Conservation (phyloP, 2,797 vertebrate genomes). For the Tolypeutes matacus region DNA sequence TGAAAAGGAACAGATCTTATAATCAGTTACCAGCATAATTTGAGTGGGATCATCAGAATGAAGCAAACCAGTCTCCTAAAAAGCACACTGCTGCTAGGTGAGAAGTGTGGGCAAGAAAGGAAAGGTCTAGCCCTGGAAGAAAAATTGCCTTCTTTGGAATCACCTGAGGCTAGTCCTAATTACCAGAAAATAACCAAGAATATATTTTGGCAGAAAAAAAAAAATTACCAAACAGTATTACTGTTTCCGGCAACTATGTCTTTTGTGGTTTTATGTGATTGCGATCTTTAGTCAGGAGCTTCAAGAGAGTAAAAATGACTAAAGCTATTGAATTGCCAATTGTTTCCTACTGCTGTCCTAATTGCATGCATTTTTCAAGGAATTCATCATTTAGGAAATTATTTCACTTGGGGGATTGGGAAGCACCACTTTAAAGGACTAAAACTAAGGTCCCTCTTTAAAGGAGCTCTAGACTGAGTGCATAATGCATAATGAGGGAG, state of each 20-base stretch:
- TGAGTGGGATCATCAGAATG: background rate
- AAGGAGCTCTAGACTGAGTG: constrained; percentile 59
- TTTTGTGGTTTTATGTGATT: constrained; percentile 40
- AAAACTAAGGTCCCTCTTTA: constrained; percentile 19
- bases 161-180: constrained; percentile 33
- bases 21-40: background rate
- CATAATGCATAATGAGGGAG: background rate
- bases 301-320: constrained; percentile 45
- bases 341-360: constrained; percentile 57
- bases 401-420: constrained; percentile 50
- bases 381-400: constrained; percentile 67
- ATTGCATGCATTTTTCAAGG: constrained; percentile 65
- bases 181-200: constrained; percentile 65
- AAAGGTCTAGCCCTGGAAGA: background rate
- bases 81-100: background rate
- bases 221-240: background rate
- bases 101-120: background rate
- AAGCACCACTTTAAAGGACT: constrained; percentile 57
- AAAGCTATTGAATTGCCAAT: constrained; percentile 60
- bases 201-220: constrained; percentile 49
- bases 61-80: background rate
- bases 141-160: background rate
- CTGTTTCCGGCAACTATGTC: constrained; percentile 1
- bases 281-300: constrained; percentile 39
- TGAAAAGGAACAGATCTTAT: background rate